Base-by-base conservation (phyloP, 1,140 invertebrate genomes). In the Scaptomyza hsui region DNA sequence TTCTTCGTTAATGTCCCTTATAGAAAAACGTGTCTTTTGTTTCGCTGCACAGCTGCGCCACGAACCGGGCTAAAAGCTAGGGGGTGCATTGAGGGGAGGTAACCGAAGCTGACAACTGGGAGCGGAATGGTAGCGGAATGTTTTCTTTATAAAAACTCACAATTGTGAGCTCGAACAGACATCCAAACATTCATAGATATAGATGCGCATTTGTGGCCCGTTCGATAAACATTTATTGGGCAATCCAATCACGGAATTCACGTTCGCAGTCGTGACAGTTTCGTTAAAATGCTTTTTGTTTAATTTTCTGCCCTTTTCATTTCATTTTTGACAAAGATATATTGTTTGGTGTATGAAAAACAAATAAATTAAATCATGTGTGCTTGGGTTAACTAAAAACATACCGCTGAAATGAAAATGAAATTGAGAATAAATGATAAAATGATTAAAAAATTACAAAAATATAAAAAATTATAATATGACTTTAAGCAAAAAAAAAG, bases 221-320 rank as follows among this genome's bases (percentile, higher is more conserved):
- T 78, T 86, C 82, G 77, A 86, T 86, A 86, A 86, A 86, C 82
- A 88, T 88, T 82, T 82, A 86, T 88, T 88, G 82, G 82, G 78
- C 75, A 88, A 88, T 88, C 82, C 83, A 78, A 88, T 89, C 82
- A 88, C 82, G 82, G 75, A 83, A 72, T 77, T 78, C 83, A 89
- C 83, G 83, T 89, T 65, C 75, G 44, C 53, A 47, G 44, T 86
- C 82, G 82, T 88, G 82, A 88, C 82, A 78, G 75, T 89, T 88
- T 88, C 71, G 82, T 76, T 89, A 60, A 89, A 88, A 86, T 78
- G 83, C 49, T 75, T 77, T 83, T 62, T 85, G 76, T 76, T 62
- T 72, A 72, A 75, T 85, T 85, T 77, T 65, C 74, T 48, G 32
- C 24, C 48, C 39, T 60, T 72, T 56, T 41, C 44, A 37, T 56